phyloP scores from a whole-genome alignment of 2,888 invertebrate species.

The Heliconius aoede region DNA sequence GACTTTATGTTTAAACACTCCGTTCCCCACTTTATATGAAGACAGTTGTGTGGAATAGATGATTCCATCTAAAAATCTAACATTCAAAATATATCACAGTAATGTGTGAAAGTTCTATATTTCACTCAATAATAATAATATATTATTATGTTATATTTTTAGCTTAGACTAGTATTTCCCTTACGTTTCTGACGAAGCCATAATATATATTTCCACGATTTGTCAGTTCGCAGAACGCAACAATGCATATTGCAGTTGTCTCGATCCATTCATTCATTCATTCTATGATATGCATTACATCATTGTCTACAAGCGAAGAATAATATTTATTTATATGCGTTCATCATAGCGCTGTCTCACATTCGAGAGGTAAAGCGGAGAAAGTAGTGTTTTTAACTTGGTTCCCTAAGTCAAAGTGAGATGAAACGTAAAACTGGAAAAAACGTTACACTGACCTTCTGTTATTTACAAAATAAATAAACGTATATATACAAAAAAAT shows the following conservation, averaged over 20 bases:
- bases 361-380: too few species aligned
- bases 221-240: constrained; percentile 56
- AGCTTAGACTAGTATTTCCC: background rate
- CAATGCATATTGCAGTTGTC: constrained; percentile 60
- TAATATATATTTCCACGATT: constrained; percentile 56
- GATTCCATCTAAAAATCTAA: too few species aligned
- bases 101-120: background rate
- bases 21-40: too few species aligned
- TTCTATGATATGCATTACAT: constrained; percentile 35
- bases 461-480: too few species aligned
- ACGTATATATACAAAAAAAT: background rate
- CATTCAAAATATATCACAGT: background rate
- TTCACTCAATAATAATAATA: background rate
- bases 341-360: background rate
- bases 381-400: too few species aligned
- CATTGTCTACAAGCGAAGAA: constrained; percentile 19
- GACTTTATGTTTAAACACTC: too few species aligned
- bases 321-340: background rate
- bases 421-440: too few species aligned
- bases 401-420: too few species aligned
- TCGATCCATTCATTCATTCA: too few species aligned
- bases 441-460: too few species aligned
- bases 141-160: background rate
- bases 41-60: too few species aligned
- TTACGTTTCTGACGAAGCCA: constrained; percentile 26